Evolutionary conservation across 2,888 invertebrate genomes (phyloP).

Genomic region (Apamea crenata): DNA sequence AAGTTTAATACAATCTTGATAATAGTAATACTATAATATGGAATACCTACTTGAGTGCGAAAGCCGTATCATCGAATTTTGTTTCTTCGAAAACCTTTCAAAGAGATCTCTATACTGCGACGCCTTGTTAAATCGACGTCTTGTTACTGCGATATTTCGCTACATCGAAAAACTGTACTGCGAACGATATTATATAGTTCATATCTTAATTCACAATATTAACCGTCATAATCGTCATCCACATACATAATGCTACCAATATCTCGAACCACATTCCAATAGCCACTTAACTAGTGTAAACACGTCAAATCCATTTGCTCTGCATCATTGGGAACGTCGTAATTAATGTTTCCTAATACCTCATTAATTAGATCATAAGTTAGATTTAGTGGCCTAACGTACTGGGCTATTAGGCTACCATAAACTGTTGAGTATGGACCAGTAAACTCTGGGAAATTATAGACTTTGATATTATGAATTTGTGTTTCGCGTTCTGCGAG

Average conservation of each 20-base stretch:
- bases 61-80: too few relatives aligned
- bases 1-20: too few relatives aligned
- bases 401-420: constrained; percentile 40
- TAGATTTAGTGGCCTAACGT: constrained; percentile 54
- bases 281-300: constrained; percentile 34
- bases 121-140: too few relatives aligned
- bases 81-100: too few relatives aligned
- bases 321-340: constrained; percentile 48
- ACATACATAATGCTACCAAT: constrained; percentile 7
- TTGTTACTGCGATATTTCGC: too few relatives aligned
- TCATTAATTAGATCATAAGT: constrained; percentile 63
- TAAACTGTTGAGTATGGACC: constrained; percentile 31
- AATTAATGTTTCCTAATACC: constrained; percentile 64
- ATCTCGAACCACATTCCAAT: constrained; percentile 26
- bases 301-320: constrained; percentile 59
- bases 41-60: too few relatives aligned
- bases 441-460: constrained; percentile 39
- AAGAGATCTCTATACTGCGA: too few relatives aligned
- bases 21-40: background rate
- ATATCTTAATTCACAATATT: background rate
- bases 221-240: background rate
- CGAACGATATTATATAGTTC: too few relatives aligned
- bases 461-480: constrained; percentile 43
- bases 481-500: constrained; percentile 26
- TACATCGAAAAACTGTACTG: too few relatives aligned